phyloP scores from a whole-genome alignment of 1,140 invertebrate species.

The Orius laevigatus region DNA sequence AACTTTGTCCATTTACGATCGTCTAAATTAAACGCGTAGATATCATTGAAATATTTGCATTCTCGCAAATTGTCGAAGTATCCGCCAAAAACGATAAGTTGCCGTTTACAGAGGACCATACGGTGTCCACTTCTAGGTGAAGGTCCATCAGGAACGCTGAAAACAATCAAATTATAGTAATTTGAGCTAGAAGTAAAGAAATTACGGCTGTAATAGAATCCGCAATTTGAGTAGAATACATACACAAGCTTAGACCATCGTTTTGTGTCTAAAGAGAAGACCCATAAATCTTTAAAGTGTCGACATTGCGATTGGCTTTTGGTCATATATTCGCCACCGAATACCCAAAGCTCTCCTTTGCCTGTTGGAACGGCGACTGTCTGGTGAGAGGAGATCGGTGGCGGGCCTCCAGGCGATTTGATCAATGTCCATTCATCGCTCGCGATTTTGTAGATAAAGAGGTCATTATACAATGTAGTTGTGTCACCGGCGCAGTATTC shows the following conservation, averaged over 20 bases:
- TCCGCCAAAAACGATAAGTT: slow-evolving; percentile 76
- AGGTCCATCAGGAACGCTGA: slow-evolving; percentile 44
- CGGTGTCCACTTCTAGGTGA: slow-evolving; percentile 77
- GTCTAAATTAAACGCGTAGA: slow-evolving; percentile 67
- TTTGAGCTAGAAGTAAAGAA: too few relatives aligned
- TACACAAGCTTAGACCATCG: slow-evolving; percentile 77
- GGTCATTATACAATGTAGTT: slow-evolving; percentile 70
- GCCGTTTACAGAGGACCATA: slow-evolving; percentile 65
- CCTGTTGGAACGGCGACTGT: slow-evolving; percentile 51
- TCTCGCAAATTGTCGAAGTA: slow-evolving; percentile 78
- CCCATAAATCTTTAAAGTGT: slow-evolving; percentile 87
- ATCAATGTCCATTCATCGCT: slow-evolving; percentile 66
- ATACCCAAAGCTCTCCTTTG: slow-evolving; percentile 64
- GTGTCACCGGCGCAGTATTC: slow-evolving; percentile 80
- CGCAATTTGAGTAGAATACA: slow-evolving; percentile 16
- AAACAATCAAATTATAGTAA: slow-evolving; percentile 16
- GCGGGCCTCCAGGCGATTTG: slow-evolving; percentile 61
- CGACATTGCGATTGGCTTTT: slow-evolving; percentile 82
- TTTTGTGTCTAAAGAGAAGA: slow-evolving; percentile 57
- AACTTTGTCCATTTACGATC: slow-evolving; percentile 66
- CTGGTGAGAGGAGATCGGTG: slow-evolving; percentile 77
- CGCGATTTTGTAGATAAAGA: slow-evolving; percentile 66
- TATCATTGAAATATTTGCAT: slow-evolving; percentile 81
- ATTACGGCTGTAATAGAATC: slow-evolving; percentile 1
- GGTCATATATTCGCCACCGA: slow-evolving; percentile 87